A percentile compares a stretch with the other conserved stretches of the same genome.
These are phyloP conservation scores for Temnothorax nylanderi DNA, from an alignment of 1,140 invertebrate genomes.

Conservation along the genomic window DNA sequence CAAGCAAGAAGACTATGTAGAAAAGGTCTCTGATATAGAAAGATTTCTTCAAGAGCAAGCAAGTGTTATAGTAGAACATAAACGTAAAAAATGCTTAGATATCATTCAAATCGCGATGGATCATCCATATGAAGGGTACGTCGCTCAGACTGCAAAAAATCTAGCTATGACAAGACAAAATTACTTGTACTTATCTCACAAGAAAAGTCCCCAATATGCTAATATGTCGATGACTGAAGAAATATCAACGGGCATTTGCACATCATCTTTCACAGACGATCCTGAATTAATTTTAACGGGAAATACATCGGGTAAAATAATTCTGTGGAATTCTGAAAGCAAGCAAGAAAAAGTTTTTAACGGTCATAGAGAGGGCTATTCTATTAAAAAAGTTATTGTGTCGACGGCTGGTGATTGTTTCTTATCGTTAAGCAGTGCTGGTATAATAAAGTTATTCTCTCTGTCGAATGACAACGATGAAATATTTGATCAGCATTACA, in stretches of 20 bases:
- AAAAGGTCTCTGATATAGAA: constrained; percentile 75
- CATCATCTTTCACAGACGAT: constrained; percentile 79
- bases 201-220: constrained; percentile 66
- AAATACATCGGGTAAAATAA: constrained; percentile 74
- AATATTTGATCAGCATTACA: constrained; percentile 45
- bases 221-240: constrained; percentile 76
- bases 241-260: constrained; percentile 70
- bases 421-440: constrained; percentile 78
- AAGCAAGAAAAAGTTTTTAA: constrained; percentile 74
- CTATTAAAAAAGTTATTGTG: constrained; percentile 80
- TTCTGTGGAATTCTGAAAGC: constrained; percentile 78
- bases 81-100: constrained; percentile 81
- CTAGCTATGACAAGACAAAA: constrained; percentile 75
- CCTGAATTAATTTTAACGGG: constrained; percentile 80
- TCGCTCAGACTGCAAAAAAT: constrained; percentile 80
- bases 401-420: constrained; percentile 77
- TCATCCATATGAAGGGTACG: constrained; percentile 76
- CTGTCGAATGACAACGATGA: constrained; percentile 70
- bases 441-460: constrained; percentile 80
- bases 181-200: constrained; percentile 77
- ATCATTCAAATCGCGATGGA: constrained; percentile 85
- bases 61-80: constrained; percentile 82
- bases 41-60: constrained; percentile 81
- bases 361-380: constrained; percentile 70
- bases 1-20: constrained; percentile 63